Base-by-base conservation (phyloP, 2,888 invertebrate species). In the Drosophila pegasa region DNA sequence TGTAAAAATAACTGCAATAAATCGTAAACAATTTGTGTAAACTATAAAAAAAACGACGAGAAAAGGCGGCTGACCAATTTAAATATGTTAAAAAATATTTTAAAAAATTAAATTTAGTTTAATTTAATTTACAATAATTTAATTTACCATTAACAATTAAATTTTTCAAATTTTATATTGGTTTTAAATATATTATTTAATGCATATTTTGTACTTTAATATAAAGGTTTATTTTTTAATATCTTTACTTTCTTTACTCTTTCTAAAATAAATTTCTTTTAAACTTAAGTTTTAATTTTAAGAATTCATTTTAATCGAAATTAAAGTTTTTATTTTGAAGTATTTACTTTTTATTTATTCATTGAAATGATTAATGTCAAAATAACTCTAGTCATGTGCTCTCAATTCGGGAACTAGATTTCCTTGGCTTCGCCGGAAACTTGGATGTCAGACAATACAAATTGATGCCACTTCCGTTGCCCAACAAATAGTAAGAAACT, bases 401-500 rank as follows among this genome's bases (percentile, higher is more conserved):
- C 4, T 48, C 3, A 25, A 38, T 14, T 29, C 5, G 20, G 1
- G n/a, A 18, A 38, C 18, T 18, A 8, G 8, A 7, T 38, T 38
- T 20, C 1, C 14, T 14, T 14, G n/a, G n/a, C 6, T 52, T 6
- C 8, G 18, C 20, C 47, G 33, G 38, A 63, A 48, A 20, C 20
- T 35, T 16, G 20, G 4, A 18, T 35, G 43, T 56, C 55, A 33
- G 55, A n/a, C 33, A 38, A 33, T 14, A 45, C 38, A 47, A 67
- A 57, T 56, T 45, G 47, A 40, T 33, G 38, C 14, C 52, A 40
- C 37, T 57, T 67, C 67, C 67, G 57, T 47, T 66, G 18, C 4
- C 27, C 10, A 35, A 27, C 27, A 64, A 20, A 14, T 47, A 10
- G 14, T 22, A 20, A 25, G n/a, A 33, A 56, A 18, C 12, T 20